Conservation (phyloP, 2,888 invertebrate genomes). For the Maniola hyperantus region DNA sequence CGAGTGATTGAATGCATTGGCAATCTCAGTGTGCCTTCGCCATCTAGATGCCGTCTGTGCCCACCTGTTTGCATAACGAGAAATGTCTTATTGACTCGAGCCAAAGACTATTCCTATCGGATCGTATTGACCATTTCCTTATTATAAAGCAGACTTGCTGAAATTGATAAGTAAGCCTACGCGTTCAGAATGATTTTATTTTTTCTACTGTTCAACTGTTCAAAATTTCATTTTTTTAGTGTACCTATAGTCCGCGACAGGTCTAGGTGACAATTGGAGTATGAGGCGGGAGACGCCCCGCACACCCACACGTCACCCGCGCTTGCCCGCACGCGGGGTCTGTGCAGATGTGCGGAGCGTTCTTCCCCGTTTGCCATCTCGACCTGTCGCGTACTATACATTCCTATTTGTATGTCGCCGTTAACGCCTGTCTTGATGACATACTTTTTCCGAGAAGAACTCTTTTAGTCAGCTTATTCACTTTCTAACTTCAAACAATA, state of each 20-base stretch:
- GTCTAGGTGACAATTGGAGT: too few species aligned
- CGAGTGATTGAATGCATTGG: slow-evolving; percentile 46
- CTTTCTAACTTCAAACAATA: not conserved
- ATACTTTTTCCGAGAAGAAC: too few species aligned
- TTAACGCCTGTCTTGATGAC: too few species aligned
- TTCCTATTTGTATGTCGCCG: too few species aligned
- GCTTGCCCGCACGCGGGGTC: too few species aligned
- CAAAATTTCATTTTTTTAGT: too few species aligned
- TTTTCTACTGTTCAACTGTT: not conserved
- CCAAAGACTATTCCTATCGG: slow-evolving; percentile 35
- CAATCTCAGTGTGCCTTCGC: slow-evolving; percentile 36
- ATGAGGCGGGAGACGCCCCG: too few species aligned
- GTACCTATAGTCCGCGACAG: too few species aligned
- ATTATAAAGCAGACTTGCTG: slow-evolving; percentile 23
- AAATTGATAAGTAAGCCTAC: slow-evolving; percentile 2
- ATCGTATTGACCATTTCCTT: slow-evolving; percentile 39
- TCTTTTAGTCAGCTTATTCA: slow-evolving; percentile 1
- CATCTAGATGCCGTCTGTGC: slow-evolving; percentile 38
- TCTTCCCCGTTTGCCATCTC: too few species aligned
- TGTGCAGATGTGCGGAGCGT: too few species aligned
- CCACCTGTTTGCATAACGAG: slow-evolving; percentile 41
- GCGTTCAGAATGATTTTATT: not conserved
- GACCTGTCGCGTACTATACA: too few species aligned
- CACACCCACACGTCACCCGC: too few species aligned
- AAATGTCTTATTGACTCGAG: slow-evolving; percentile 39